phyloP scores from a whole-genome alignment of 2,888 invertebrate genomes.

The Sisyra terminalis region DNA sequence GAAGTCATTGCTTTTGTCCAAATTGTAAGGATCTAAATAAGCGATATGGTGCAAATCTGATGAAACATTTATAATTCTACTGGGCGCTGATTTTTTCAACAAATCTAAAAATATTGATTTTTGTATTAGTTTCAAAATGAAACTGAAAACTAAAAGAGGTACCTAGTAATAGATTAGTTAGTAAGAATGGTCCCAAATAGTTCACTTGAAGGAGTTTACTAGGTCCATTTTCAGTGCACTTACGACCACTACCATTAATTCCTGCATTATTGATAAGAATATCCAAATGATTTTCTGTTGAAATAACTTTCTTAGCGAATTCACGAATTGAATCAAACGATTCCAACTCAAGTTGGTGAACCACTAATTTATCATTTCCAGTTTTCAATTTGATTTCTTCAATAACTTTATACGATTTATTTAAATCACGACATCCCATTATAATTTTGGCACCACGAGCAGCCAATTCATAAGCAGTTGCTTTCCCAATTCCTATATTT shows the following conservation, averaged over 20 bases:
- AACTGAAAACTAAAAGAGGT: too few relatives aligned
- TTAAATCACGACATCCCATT: constrained; percentile 65
- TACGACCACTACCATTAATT: constrained; percentile 26
- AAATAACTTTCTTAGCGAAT: constrained; percentile 37
- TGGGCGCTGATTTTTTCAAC: constrained; percentile 20
- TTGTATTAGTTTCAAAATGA: too few relatives aligned
- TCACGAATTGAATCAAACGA: constrained; percentile 31
- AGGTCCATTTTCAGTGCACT: constrained; percentile 37
- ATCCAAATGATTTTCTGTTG: constrained; percentile 31
- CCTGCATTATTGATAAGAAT: constrained; percentile 43
- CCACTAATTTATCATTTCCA: constrained; percentile 44
- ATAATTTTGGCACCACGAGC: constrained; percentile 58
- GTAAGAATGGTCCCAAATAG: constrained; percentile 46
- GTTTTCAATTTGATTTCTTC: constrained; percentile 47
- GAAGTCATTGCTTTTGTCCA: neutral
- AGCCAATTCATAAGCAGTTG: constrained; percentile 52
- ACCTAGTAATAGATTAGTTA: constrained; percentile 40
- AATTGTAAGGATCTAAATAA: neutral
- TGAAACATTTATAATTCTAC: constrained; percentile 23
- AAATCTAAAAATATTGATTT: constrained; percentile 23
- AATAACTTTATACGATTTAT: constrained; percentile 48
- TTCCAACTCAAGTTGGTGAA: constrained; percentile 33
- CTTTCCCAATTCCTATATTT: constrained; percentile 42
- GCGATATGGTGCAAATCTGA: constrained; percentile 10
- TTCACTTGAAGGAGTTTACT: constrained; percentile 44